A percentile compares a stretch with the other conserved stretches of the same genome.
phyloP scores from a whole-genome alignment of 2,888 invertebrate species.

The Lasioglossum lativentre region DNA sequence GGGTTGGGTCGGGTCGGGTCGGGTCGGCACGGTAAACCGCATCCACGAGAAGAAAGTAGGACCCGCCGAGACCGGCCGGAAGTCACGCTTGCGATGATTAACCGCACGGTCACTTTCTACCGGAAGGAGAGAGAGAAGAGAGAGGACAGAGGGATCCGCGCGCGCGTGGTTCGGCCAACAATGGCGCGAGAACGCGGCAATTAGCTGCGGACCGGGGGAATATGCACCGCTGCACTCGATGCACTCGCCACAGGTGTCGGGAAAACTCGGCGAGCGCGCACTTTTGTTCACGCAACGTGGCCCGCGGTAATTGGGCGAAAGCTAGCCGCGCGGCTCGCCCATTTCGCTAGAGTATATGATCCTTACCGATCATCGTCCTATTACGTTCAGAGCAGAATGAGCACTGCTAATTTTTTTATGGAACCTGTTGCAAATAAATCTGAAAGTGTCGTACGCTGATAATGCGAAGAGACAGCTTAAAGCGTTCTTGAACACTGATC shows the following conservation, averaged over 20 bases:
- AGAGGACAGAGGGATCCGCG: background rate
- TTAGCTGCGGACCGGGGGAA: background rate
- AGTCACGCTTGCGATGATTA: constrained; percentile 28
- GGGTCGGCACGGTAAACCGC: constrained; percentile 34
- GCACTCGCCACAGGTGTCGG: constrained; percentile 26
- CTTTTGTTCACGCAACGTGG: constrained; percentile 37
- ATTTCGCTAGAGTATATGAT: background rate
- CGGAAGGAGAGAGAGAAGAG: constrained; percentile 1
- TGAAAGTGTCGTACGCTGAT: too few relatives aligned
- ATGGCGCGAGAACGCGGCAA: constrained; percentile 8
- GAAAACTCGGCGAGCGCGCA: constrained; percentile 6
- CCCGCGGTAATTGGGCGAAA: constrained; percentile 40
- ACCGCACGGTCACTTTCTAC: constrained; percentile 23
- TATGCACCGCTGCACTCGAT: constrained; percentile 16
- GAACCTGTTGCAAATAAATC: background rate
- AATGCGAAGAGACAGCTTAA: too few relatives aligned
- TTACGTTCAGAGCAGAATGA: background rate
- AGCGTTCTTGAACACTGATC: too few relatives aligned
- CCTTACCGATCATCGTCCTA: background rate
- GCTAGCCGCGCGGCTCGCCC: constrained; percentile 12
- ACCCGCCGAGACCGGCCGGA: constrained; percentile 16
- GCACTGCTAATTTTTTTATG: background rate
- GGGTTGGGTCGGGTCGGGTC: background rate
- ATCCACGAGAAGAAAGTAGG: constrained; percentile 23
- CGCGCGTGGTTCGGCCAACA: constrained; percentile 20